A percentile compares a stretch with the other conserved stretches of the same genome.
Conservation (phyloP, 2,797 vertebrate genomes). For the Netta rufina region DNA sequence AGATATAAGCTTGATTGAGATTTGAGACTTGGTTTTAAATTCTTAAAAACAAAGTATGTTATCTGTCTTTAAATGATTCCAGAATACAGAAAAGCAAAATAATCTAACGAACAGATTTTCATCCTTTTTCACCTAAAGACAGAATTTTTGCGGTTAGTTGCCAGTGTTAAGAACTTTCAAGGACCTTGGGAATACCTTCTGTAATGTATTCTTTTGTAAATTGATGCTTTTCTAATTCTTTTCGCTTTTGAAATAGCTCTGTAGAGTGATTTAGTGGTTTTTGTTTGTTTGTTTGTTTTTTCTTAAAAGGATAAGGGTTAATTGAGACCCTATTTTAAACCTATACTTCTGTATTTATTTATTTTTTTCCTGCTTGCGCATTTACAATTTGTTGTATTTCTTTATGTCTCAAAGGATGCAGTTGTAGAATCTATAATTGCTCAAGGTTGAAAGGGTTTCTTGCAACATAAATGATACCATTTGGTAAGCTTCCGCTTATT, state of each 20-base stretch:
- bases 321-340: neutral
- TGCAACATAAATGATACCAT: neutral
- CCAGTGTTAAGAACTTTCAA: neutral
- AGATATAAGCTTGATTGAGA: neutral
- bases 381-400: neutral
- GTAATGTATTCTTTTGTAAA: neutral
- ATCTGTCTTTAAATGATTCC: neutral
- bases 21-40: neutral
- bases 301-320: neutral
- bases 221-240: neutral
- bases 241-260: neutral
- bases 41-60: neutral
- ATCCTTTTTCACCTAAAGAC: neutral
- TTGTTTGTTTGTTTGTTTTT: fast-evolving
- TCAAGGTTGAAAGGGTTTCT: neutral
- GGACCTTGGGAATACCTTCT: neutral
- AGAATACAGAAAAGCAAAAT: neutral
- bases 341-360: neutral
- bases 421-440: neutral
- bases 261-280: neutral
- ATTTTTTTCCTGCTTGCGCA: neutral
- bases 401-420: neutral
- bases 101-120: neutral
- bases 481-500: neutral
- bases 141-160: neutral